phyloP scores from a whole-genome alignment of 2,113 vertebrate genomes.

The Dasyornis broadbenti region DNA sequence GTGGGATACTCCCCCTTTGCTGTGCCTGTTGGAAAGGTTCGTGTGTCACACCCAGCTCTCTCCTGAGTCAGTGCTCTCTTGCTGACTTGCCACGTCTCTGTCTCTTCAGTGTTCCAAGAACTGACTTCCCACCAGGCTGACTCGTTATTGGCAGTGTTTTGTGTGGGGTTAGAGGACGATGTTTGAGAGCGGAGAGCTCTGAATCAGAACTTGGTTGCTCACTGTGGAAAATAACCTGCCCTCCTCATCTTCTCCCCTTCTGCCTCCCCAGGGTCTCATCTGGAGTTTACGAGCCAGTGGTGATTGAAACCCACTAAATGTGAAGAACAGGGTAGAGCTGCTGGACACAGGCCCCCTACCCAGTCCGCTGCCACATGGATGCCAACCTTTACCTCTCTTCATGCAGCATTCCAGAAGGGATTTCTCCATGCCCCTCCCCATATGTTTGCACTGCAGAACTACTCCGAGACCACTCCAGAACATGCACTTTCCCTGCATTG shows the following conservation, averaged over 20 bases:
- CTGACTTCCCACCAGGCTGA: not conserved
- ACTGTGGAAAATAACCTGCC: not conserved
- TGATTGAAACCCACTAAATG: slow-evolving; percentile 91
- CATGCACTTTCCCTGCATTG: slow-evolving; percentile 52
- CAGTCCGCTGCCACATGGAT: slow-evolving; percentile 19
- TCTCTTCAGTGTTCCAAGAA: not conserved
- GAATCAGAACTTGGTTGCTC: not conserved
- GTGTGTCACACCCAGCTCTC: not conserved
- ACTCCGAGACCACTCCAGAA: slow-evolving; percentile 46
- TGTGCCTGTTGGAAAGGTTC: not conserved
- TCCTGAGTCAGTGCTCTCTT: not conserved
- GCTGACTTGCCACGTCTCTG: not conserved
- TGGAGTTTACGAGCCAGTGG: slow-evolving; percentile 90
- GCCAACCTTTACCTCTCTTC: slow-evolving; percentile 60
- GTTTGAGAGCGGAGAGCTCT: not conserved
- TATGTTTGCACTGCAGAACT: slow-evolving; percentile 55
- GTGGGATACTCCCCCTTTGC: not conserved
- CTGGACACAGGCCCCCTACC: slow-evolving; percentile 51
- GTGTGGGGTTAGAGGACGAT: not conserved
- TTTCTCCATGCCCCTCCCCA: not conserved
- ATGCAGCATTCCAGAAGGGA: slow-evolving; percentile 67
- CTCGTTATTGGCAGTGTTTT: not conserved
- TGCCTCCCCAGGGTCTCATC: slow-evolving; percentile 81
- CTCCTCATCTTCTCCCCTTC: not conserved
- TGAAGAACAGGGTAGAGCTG: slow-evolving; percentile 59